These are phyloP conservation scores for Cartodere bifasciata DNA, from an alignment of 2,888 invertebrate species.

Conservation along the genomic window DNA sequence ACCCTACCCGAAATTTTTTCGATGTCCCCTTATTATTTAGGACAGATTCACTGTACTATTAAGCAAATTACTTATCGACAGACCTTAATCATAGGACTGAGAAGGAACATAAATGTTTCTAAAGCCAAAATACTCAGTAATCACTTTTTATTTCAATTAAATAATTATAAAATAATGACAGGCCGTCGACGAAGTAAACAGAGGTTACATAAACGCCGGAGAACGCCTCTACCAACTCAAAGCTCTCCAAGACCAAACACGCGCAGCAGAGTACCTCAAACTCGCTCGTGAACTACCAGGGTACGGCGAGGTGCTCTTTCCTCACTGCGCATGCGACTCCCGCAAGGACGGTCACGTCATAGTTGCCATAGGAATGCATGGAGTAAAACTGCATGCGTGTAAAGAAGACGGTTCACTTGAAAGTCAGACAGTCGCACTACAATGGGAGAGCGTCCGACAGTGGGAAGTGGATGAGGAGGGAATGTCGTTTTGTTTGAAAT, in stretches of 20 bases:
- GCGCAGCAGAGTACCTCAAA: conserved; percentile 76
- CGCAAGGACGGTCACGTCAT: conserved; percentile 74
- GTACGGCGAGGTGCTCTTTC: conserved; percentile 89
- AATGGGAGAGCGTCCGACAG: conserved; percentile 70
- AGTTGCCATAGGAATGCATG: conserved; percentile 42
- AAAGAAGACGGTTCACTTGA: conserved; percentile 67
- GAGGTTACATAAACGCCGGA: conserved; percentile 80
- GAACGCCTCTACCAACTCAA: conserved; percentile 92
- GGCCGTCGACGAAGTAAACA: conserved; percentile 91
- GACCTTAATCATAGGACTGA: too few species aligned
- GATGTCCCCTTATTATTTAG: too few species aligned
- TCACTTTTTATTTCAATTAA: too few species aligned
- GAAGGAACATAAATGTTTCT: too few species aligned
- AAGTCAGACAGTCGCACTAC: conserved; percentile 64
- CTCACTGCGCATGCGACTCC: conserved; percentile 86
- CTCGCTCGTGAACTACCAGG: conserved; percentile 78
- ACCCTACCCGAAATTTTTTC: too few species aligned
- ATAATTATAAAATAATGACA: too few species aligned
- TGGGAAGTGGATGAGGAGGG: conserved; percentile 90
- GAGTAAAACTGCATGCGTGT: conserved; percentile 70
- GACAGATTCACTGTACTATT: too few species aligned
- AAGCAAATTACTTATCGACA: too few species aligned
- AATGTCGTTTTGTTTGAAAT: conserved; percentile 82
- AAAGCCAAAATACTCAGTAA: too few species aligned
- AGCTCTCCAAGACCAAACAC: conserved; percentile 81